Evolutionary conservation across 2,113 vertebrate species (phyloP).

Genomic region (human): DNA sequence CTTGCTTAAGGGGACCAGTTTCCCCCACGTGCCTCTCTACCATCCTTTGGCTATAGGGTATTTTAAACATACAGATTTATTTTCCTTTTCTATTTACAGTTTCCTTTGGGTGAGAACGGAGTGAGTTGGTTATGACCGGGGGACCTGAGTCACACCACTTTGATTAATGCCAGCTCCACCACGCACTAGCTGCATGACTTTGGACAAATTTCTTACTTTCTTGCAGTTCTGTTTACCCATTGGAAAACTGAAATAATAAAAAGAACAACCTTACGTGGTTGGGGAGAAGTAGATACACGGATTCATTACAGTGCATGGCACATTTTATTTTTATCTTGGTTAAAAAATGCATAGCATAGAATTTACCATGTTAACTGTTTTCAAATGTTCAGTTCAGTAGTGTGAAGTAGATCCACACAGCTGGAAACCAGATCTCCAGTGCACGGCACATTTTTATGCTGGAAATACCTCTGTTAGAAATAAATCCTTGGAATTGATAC

Average conservation of each 20-base stretch:
- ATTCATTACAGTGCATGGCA: not conserved
- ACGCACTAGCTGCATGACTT: rapidly evolving
- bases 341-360: too few relatives aligned
- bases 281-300: rapidly evolving
- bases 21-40: rapidly evolving
- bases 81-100: not conserved
- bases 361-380: rapidly evolving
- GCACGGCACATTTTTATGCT: rapidly evolving
- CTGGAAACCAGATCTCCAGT: rapidly evolving
- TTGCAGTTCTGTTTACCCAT: not conserved
- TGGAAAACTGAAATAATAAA: too few relatives aligned
- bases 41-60: not conserved
- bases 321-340: not conserved
- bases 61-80: not conserved
- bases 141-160: not conserved
- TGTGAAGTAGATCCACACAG: rapidly evolving
- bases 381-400: rapidly evolving
- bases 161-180: rapidly evolving
- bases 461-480: not conserved
- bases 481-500: rapidly evolving
- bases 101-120: not conserved
- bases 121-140: not conserved
- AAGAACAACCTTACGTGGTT: rapidly evolving
- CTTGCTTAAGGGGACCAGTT: rapidly evolving
- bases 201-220: not conserved